A percentile compares a stretch with the other conserved stretches of the same genome.
These are phyloP conservation scores for Rotaria magnacalcarata DNA, from an alignment of 2,888 invertebrate species.

Conservation along the genomic window DNA sequence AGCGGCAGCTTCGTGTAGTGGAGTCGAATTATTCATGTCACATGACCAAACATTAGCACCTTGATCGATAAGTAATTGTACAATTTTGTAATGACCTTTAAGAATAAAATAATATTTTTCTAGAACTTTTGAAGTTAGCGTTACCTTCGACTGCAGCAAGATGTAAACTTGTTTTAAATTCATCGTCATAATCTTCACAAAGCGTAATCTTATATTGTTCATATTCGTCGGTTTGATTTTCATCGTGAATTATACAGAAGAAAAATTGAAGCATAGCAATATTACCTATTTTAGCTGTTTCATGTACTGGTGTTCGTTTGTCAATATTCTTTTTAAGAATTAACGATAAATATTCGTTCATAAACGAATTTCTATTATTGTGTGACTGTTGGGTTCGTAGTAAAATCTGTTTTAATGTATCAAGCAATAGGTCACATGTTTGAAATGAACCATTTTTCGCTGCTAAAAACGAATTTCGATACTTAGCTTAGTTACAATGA, in stretches of 20 bases:
- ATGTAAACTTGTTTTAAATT: conserved; percentile 15
- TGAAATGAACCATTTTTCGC: not conserved
- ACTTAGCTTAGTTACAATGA: too few species aligned
- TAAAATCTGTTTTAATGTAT: not conserved
- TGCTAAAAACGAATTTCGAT: not conserved
- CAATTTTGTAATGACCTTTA: not conserved
- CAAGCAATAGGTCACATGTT: not conserved
- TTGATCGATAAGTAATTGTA: not conserved
- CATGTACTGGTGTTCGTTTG: not conserved
- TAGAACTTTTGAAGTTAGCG: not conserved
- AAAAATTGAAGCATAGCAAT: not conserved
- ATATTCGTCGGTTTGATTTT: not conserved
- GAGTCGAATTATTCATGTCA: conserved; percentile 3
- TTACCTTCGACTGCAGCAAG: conserved; percentile 1
- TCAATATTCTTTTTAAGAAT: not conserved
- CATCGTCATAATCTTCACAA: not conserved
- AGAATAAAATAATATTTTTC: not conserved
- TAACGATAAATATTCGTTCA: not conserved
- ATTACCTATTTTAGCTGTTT: not conserved
- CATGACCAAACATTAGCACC: not conserved
- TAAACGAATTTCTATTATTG: not conserved
- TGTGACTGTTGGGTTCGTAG: not conserved
- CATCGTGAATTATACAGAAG: not conserved
- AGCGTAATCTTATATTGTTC: not conserved
- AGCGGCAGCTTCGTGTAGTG: not conserved